These are phyloP conservation scores for Dasyurus viverrinus DNA, from an alignment of 2,113 vertebrate species.

Conservation along the genomic window DNA sequence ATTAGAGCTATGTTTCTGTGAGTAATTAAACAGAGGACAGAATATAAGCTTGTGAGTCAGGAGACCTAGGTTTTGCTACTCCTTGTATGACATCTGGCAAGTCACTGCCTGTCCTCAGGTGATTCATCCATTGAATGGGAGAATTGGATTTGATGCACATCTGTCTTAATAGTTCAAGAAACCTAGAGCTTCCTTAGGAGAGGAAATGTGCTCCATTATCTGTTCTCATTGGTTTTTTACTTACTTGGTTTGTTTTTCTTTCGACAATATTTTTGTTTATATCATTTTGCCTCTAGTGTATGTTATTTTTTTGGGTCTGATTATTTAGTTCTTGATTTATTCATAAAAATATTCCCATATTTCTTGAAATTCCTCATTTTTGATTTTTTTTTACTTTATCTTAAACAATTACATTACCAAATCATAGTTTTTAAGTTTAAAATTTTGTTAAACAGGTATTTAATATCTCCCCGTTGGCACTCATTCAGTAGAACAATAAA, in stretches of 20 bases:
- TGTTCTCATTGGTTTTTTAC: slow-evolving; percentile 8
- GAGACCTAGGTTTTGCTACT: background rate
- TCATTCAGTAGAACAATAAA: background rate
- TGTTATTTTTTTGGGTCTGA: background rate
- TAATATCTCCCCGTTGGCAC: background rate
- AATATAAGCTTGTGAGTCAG: background rate
- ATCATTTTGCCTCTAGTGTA: background rate
- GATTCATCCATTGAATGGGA: background rate
- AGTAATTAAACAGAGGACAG: background rate
- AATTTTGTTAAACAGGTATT: background rate
- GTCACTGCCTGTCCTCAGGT: slow-evolving; percentile 1
- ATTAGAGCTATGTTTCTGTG: background rate
- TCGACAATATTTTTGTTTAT: background rate
- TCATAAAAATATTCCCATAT: background rate
- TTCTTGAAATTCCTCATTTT: background rate
- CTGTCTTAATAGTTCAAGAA: background rate
- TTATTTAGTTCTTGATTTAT: background rate
- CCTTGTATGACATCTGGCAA: background rate
- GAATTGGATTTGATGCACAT: background rate
- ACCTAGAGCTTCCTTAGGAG: background rate
- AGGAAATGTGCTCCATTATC: background rate
- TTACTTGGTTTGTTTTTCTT: background rate
- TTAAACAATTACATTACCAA: background rate
- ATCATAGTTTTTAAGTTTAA: background rate
- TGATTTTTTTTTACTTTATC: background rate